A percentile compares a stretch with the other conserved stretches of the same genome.
phyloP scores from a whole-genome alignment of 2,797 vertebrate species.

The Philypnodon macrostomus region DNA sequence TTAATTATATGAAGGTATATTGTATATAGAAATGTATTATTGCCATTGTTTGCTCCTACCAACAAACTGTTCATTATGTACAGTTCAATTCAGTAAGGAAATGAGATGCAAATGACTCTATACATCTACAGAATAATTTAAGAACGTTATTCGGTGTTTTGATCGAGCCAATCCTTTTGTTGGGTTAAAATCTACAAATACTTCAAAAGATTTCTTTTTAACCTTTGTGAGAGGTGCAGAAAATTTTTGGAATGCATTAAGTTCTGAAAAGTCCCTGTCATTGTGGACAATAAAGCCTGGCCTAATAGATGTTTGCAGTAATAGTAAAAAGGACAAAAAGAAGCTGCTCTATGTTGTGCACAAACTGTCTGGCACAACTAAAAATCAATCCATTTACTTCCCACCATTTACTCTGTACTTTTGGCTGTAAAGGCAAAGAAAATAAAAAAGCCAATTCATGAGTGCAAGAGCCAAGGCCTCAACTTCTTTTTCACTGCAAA shows the following conservation, averaged over 20 bases:
- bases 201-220: slow-evolving; percentile 62
- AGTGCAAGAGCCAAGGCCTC: slow-evolving; percentile 73
- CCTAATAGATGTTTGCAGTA: slow-evolving; percentile 75
- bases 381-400: slow-evolving; percentile 83
- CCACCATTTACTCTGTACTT: slow-evolving; percentile 82
- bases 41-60: slow-evolving; percentile 17
- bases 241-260: slow-evolving; percentile 78
- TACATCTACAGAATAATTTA: slow-evolving; percentile 57
- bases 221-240: slow-evolving; percentile 61
- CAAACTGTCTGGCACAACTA: slow-evolving; percentile 73
- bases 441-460: slow-evolving; percentile 66
- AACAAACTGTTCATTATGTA: slow-evolving; percentile 24
- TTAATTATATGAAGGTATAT: slow-evolving; percentile 11
- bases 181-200: slow-evolving; percentile 64
- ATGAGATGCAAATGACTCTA: slow-evolving; percentile 68
- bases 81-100: slow-evolving; percentile 52
- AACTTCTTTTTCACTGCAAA: slow-evolving; percentile 69
- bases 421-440: slow-evolving; percentile 71
- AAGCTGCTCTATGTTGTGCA: slow-evolving; percentile 65
- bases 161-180: slow-evolving; percentile 57
- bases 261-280: slow-evolving; percentile 73
- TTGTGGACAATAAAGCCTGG: slow-evolving; percentile 64
- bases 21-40: slow-evolving; percentile 12
- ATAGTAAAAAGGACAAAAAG: slow-evolving; percentile 73
- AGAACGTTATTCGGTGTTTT: slow-evolving; percentile 59